Base-by-base conservation (phyloP, 2,888 invertebrate genomes). In the Congeria kusceri region DNA sequence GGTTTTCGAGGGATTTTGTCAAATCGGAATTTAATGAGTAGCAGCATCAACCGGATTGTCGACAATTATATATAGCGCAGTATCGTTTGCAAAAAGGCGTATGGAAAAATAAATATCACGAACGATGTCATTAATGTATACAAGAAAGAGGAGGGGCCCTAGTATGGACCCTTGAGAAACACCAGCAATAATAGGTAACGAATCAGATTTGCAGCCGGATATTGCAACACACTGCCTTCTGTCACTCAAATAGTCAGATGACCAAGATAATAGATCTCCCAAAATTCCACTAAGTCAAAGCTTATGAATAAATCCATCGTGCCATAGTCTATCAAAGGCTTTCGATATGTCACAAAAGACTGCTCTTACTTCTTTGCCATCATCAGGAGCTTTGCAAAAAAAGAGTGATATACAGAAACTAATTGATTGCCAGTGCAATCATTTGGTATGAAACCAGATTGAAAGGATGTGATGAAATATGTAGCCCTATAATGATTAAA, bases 301-400 rank as follows among this genome's bases (percentile, higher is more conserved):
- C 32, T 67, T 67, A 39, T 57, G n/a, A 5, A 80, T 18, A 18
- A 80, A 59, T 1, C 63, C 75, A 13, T 20, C 39, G 46, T 71
- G 68, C 67, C 72, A 67, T 5, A 76, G 65, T 18, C 80, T 44
- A 46, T 80, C 80, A 66, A 80, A 80, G 1, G 80, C 76, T 47
- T 80, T 76, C 13, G 47, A 57, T 7, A 77, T 72, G 32, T 80
- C 80, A 62, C 64, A 73, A 53, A 73, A 81, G 18, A 77, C 62
- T 20, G 63, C 64, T 47, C 74, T n/a, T 1, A 80, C 66, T 53
- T 81, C 74, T 68, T 77, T 74, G 7, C 68, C 75, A 20, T 39
- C 25, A 61, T 81, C 77, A 15, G 77, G 18, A 5, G 66, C 57
- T 18, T 69, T 44, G 57, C 57, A n/a, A n/a, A 57, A 15, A 71